A percentile compares a stretch with the other conserved stretches of the same genome.
These are phyloP conservation scores for Campylomormyrus numenius DNA, from an alignment of 2,113 vertebrate species.

Conservation along the genomic window DNA sequence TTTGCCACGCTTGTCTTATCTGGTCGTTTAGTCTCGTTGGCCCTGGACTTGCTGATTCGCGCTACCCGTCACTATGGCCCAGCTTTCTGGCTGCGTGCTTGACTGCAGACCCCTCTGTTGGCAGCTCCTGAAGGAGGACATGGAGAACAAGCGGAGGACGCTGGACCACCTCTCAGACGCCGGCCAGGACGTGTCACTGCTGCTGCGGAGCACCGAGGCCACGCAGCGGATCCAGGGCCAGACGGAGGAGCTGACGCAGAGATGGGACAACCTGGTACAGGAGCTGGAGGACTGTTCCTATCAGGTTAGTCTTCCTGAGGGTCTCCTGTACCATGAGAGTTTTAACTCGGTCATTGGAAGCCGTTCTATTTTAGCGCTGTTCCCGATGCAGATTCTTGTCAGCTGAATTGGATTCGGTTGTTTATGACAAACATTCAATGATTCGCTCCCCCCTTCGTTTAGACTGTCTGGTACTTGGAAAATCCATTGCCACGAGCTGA, in stretches of 20 bases:
- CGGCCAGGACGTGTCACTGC: conserved; percentile 73
- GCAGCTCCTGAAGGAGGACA: conserved; percentile 89
- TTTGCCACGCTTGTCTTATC: not conserved
- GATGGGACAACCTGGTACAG: conserved; percentile 93
- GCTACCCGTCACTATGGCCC: not conserved
- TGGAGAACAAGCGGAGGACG: conserved; percentile 81
- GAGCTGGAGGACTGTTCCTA: conserved; percentile 88
- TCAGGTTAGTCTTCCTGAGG: conserved; percentile 61
- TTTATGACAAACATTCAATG: not conserved
- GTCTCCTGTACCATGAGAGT: not conserved
- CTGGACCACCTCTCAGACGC: conserved; percentile 82
- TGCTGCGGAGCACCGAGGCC: conserved; percentile 65
- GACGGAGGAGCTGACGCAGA: conserved; percentile 79
- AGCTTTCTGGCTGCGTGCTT: not conserved
- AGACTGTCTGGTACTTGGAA: not conserved
- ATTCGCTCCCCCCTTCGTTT: not conserved
- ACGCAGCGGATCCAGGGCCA: conserved; percentile 67
- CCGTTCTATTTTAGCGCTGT: not conserved
- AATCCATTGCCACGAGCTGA: not conserved
- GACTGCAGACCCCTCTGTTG: not conserved
- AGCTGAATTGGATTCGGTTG: not conserved
- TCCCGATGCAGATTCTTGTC: not conserved
- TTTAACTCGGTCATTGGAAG: not conserved
- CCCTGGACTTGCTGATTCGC: not conserved
- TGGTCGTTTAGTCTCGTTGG: not conserved